A percentile compares a stretch with the other conserved stretches of the same genome.
These are phyloP conservation scores for Patiria miniata DNA, from an alignment of 35 echinoderm and acorn worm genomes.

Conservation along the genomic window DNA sequence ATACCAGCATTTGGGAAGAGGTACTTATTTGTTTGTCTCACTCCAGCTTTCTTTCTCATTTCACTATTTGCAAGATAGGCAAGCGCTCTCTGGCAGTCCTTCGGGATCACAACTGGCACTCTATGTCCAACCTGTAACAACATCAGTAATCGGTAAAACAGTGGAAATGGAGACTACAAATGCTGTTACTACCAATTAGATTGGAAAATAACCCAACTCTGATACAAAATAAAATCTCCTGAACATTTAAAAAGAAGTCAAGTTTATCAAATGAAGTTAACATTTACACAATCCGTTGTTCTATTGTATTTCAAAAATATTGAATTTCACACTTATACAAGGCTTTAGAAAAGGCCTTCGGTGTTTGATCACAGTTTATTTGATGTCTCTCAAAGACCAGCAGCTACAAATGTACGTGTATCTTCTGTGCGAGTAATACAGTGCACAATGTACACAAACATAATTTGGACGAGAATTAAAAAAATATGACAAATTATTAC, in stretches of 20 bases:
- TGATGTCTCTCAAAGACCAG: background rate
- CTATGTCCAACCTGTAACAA: background rate
- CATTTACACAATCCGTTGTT: no score
- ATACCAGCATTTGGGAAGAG: constrained; percentile 17
- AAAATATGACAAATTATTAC: background rate
- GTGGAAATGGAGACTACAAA: background rate
- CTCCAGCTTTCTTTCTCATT: background rate
- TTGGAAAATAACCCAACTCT: background rate
- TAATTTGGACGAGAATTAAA: background rate
- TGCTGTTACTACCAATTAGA: background rate
- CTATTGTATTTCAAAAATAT: no score
- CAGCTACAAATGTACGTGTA: background rate
- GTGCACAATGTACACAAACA: no score
- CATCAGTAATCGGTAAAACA: background rate
- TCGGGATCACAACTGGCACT: background rate
- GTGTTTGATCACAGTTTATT: no score
- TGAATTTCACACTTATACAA: no score
- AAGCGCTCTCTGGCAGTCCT: background rate
- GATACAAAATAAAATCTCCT: no score
- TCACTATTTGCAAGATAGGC: background rate
- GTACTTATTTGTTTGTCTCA: constrained; percentile 19
- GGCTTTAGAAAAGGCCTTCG: no score
- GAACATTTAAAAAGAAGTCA: no score
- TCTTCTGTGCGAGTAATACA: no score
- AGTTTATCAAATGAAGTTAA: no score